These are phyloP conservation scores for Musca domestica DNA, from an alignment of 1,140 invertebrate genomes.

Conservation along the genomic window DNA sequence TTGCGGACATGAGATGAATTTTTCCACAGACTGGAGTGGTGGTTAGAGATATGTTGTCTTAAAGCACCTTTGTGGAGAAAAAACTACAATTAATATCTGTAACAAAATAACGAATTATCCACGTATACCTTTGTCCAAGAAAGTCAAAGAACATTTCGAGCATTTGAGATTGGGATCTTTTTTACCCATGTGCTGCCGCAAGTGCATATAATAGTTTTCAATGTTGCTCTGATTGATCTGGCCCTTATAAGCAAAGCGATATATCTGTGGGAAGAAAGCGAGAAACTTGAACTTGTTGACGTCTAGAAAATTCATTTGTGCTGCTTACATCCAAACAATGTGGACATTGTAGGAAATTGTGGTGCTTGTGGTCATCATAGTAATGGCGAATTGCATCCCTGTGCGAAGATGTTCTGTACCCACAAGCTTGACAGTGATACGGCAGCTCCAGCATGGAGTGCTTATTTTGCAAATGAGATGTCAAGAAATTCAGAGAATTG, in stretches of 20 bases:
- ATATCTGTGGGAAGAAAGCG: conserved; percentile 37
- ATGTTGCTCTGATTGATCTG: conserved; percentile 37
- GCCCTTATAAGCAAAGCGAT: conserved; percentile 45
- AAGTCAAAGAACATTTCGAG: conserved; percentile 45
- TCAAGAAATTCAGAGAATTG: conserved; percentile 62
- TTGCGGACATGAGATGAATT: conserved; percentile 38
- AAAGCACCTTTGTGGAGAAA: conserved; percentile 52
- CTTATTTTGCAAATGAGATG: conserved; percentile 72
- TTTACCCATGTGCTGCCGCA: conserved; percentile 41
- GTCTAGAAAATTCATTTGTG: background rate
- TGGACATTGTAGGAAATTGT: conserved; percentile 67
- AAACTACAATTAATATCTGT: background rate
- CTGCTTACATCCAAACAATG: conserved; percentile 67
- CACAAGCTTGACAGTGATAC: conserved; percentile 72
- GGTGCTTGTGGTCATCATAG: conserved; percentile 63
- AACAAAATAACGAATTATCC: too few relatives aligned
- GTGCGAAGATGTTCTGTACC: conserved; percentile 73
- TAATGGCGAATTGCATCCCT: conserved; percentile 72
- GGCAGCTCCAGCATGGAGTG: conserved; percentile 77
- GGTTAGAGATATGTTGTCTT: conserved; percentile 58
- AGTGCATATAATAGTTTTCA: conserved; percentile 45
- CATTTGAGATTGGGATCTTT: conserved; percentile 38
- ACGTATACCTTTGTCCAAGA: conserved; percentile 41
- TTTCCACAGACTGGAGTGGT: conserved; percentile 53
- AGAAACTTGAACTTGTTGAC: background rate